phyloP scores from a whole-genome alignment of 2,888 invertebrate species.

The Stegophylla sp. region DNA sequence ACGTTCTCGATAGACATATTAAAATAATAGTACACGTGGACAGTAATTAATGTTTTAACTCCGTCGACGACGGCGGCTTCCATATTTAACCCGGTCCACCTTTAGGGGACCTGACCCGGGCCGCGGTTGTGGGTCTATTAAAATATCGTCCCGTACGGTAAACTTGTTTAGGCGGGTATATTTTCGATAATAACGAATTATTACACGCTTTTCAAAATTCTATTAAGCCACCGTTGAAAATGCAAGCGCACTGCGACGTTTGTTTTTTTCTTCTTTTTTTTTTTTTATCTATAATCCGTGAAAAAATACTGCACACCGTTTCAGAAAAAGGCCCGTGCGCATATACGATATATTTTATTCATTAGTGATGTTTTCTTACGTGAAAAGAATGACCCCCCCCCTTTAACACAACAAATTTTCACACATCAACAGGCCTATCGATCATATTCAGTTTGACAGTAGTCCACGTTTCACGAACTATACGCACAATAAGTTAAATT shows the following conservation, averaged over 20 bases:
- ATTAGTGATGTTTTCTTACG: slow-evolving; percentile 22
- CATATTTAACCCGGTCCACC: slow-evolving; percentile 47
- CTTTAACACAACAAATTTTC: slow-evolving; percentile 28
- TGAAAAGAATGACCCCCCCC: slow-evolving; percentile 4
- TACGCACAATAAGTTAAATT: slow-evolving; percentile 25
- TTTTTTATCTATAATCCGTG: neutral
- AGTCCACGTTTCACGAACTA: slow-evolving; percentile 28
- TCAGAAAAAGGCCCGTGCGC: neutral
- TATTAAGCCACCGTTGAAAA: neutral
- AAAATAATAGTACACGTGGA: slow-evolving; percentile 36
- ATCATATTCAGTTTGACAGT: slow-evolving; percentile 51
- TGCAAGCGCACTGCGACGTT: too few relatives aligned
- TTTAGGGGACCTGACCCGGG: slow-evolving; percentile 2
- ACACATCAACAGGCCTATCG: slow-evolving; percentile 49
- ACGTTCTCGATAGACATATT: slow-evolving; percentile 13
- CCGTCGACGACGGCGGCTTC: slow-evolving; percentile 35
- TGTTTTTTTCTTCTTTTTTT: neutral
- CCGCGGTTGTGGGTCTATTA: slow-evolving; percentile 20
- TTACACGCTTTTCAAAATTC: neutral
- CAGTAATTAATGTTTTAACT: slow-evolving; percentile 48
- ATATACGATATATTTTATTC: slow-evolving; percentile 15
- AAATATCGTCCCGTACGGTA: slow-evolving; percentile 7
- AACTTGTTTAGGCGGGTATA: neutral
- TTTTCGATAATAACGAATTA: slow-evolving; percentile 18
- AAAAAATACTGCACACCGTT: neutral